Conservation (phyloP, 2,113 vertebrate genomes). For the Myrmophylax atrothorax region DNA sequence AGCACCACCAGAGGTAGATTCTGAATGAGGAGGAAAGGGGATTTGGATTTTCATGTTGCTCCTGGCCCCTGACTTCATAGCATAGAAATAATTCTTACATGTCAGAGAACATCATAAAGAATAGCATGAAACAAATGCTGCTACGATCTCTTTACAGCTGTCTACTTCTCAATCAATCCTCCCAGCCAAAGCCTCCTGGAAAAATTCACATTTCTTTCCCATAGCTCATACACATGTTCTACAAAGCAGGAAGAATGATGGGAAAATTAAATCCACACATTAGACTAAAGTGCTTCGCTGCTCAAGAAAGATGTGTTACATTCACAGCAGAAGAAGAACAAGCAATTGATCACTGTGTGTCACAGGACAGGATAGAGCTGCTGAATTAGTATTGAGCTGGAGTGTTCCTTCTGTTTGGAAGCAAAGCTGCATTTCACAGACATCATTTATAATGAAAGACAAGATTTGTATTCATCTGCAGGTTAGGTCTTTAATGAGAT, state of each 20-base stretch:
- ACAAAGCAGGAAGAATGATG: not conserved
- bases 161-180: not conserved
- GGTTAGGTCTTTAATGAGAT: constrained; percentile 4
- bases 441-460: not conserved
- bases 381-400: constrained; percentile 18
- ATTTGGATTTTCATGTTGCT: not conserved
- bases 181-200: not conserved
- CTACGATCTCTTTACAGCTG: not conserved
- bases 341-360: not conserved
- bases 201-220: not conserved
- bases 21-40: not conserved
- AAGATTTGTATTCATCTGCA: constrained; percentile 13
- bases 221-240: not conserved
- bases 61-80: not conserved
- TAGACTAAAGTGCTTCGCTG: not conserved
- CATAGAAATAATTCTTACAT: not conserved
- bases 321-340: not conserved
- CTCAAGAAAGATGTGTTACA: not conserved
- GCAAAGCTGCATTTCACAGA: constrained; percentile 16
- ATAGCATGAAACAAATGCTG: not conserved
- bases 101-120: not conserved
- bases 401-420: not conserved
- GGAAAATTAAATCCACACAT: constrained; percentile 28
- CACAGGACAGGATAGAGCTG: not conserved
- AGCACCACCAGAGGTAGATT: not conserved